Percentiles rank a stretch among this genome's conserved stretches.
Conservation (phyloP, 2,797 vertebrate species). For the Esox masquinongy region DNA sequence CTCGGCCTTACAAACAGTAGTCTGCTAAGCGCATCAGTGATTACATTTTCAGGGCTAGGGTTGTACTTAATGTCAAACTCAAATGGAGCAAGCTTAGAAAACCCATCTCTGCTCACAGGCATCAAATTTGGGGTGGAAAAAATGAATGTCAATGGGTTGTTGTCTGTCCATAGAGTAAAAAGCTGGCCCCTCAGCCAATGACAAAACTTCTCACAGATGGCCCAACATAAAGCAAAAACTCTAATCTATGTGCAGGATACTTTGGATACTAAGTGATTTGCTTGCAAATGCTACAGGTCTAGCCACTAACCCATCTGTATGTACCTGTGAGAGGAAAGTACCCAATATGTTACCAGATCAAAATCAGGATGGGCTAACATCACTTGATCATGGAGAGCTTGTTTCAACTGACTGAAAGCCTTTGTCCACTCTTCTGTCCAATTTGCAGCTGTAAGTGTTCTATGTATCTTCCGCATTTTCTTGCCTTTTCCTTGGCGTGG, state of each 20-base stretch:
- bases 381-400: conserved; percentile 1
- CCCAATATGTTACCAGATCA: conserved; percentile 15
- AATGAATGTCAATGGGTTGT: too few relatives aligned
- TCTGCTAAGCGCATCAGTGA: too few relatives aligned
- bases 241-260: conserved; percentile 4
- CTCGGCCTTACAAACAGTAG: too few relatives aligned
- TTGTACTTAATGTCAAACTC: too few relatives aligned
- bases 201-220: neutral
- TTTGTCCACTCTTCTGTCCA: conserved; percentile 10
- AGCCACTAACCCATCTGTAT: neutral
- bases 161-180: neutral
- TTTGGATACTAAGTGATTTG: conserved; percentile 1
- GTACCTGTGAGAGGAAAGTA: conserved; percentile 14
- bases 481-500: conserved; percentile 1
- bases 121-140: too few relatives aligned
- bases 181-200: conserved; percentile 5
- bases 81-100: too few relatives aligned
- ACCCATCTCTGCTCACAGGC: too few relatives aligned
- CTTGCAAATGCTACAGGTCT: conserved; percentile 12
- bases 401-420: conserved; percentile 12
- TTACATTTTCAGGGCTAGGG: too few relatives aligned
- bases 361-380: conserved; percentile 17
- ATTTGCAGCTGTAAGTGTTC: conserved; percentile 17
- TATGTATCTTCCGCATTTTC: neutral
- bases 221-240: neutral